Conservation (phyloP, 2,888 invertebrate species). For the Alentia gelatinosa region DNA sequence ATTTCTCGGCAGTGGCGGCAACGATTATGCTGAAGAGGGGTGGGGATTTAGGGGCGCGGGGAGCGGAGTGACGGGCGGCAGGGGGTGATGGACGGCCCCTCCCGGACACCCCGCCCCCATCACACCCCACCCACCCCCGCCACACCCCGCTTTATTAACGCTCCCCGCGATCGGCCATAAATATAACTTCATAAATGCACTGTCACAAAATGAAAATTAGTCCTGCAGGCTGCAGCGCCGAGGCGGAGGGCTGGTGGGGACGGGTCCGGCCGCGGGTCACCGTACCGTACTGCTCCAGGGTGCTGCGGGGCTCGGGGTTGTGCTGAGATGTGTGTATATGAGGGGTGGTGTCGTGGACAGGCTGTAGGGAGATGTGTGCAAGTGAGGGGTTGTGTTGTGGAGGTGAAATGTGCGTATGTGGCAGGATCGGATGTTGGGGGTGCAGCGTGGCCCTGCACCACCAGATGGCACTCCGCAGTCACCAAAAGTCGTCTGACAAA, state of each 20-base stretch:
- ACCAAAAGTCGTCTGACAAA: neutral
- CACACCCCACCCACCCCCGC: neutral
- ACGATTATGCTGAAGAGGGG: conserved; percentile 37
- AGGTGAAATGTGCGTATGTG: no score
- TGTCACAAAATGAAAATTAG: conserved; percentile 53
- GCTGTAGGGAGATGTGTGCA: neutral
- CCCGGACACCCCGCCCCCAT: neutral
- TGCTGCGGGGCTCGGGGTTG: neutral
- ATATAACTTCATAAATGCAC: conserved; percentile 52
- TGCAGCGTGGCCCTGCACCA: no score
- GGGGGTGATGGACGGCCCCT: neutral
- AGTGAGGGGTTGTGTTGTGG: neutral
- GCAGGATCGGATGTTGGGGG: no score
- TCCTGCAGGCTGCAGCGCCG: neutral
- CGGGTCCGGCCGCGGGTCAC: neutral
- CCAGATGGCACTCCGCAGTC: neutral
- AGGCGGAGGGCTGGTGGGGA: neutral
- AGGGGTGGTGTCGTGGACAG: neutral
- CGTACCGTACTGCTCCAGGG: neutral
- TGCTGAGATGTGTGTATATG: neutral
- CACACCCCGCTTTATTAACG: conserved; percentile 30
- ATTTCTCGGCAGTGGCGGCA: conserved; percentile 27
- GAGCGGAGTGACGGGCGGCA: neutral
- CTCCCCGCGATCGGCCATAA: conserved; percentile 17
- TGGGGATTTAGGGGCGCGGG: neutral